Base-by-base conservation (phyloP, 2,888 invertebrate species). In the Megaustenia siamemsis region DNA sequence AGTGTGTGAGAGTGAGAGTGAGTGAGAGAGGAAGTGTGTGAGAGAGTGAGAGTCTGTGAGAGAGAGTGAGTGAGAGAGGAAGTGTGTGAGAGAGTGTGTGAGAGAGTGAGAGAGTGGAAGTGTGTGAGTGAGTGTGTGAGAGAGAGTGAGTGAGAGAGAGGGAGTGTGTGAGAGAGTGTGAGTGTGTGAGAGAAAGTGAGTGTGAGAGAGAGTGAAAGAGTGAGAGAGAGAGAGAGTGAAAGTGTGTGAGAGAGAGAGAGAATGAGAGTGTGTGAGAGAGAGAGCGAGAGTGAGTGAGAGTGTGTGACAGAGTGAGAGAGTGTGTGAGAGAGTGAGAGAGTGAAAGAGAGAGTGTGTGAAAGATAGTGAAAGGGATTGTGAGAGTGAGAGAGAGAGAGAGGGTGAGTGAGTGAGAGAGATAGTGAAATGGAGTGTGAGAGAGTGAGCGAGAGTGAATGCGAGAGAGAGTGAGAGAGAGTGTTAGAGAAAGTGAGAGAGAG, bases 191-290 rank as follows among this genome's bases (percentile, higher is more conserved):
- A 28, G 6, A 32, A 2, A 32, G 21, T 68, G 32, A 68, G 28
- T 68, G 68, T 32, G 68, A 32, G 68, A 68, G 75, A 1, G 49
- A 4, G 75, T 45, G 49, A 45, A 32, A 1, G 28, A 45, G 75
- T 49, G 49, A 75, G 75, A 1, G 75, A 45, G 32, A 21, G 75
- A n/a, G 8, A 43, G 43, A 75, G 35, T 12, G 73, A 76, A 40
- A 1, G 53, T 15, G 53, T 53, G 53, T 15, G 53, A 15, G 53
- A 53, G 53, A 15, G 12, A 63, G 24, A 15, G 53, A 53, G 21
- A 15, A 53, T 53, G 21, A 15, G 10, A 15, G 12, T 15, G 53
- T 10, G 53, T 53, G n/a, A n/a, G n/a, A n/a, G n/a, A n/a, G 21
- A 15, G 21, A 15, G 21, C 12, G 10, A 21, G 38, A 35, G 68